Percentiles rank a stretch among this genome's conserved stretches.
phyloP scores from a whole-genome alignment of 92 coral and sea anemone genomes.

The Phymanthus crucifer region DNA sequence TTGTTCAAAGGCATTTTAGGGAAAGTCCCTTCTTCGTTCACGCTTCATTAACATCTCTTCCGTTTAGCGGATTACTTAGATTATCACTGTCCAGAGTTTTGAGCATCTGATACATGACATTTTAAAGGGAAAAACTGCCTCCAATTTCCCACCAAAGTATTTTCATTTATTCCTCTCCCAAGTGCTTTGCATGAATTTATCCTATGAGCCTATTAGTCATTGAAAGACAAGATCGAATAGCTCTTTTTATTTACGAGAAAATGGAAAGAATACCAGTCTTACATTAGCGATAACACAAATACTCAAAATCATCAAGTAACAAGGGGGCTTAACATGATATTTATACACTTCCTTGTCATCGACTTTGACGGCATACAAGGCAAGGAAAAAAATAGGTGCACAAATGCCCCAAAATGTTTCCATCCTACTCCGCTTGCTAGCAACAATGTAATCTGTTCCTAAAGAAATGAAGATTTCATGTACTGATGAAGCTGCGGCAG shows the following conservation, averaged over 20 bases:
- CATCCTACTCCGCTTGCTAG: background rate
- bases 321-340: slow-evolving; percentile 19
- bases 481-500: slow-evolving; percentile 16
- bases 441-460: background rate
- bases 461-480: slow-evolving; percentile 21
- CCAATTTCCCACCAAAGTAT: too few relatives aligned
- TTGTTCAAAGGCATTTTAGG: too few relatives aligned
- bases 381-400: slow-evolving; percentile 29
- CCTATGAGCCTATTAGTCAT: too few relatives aligned
- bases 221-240: background rate
- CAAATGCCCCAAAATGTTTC: slow-evolving; percentile 25
- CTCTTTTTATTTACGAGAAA: background rate
- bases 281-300: slow-evolving; percentile 23
- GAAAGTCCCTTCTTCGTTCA: too few relatives aligned
- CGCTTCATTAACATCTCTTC: too few relatives aligned
- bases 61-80: too few relatives aligned
- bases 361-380: slow-evolving; percentile 16
- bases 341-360: slow-evolving; percentile 34
- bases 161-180: background rate
- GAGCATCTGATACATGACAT: too few relatives aligned
- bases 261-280: slow-evolving; percentile 28
- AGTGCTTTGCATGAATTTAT: too few relatives aligned
- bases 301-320: background rate
- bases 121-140: too few relatives aligned
- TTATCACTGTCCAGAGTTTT: too few relatives aligned